Percentiles rank a stretch among this genome's conserved stretches.
phyloP scores from a whole-genome alignment of 2,888 invertebrate genomes.

The Napeogenes inachia region DNA sequence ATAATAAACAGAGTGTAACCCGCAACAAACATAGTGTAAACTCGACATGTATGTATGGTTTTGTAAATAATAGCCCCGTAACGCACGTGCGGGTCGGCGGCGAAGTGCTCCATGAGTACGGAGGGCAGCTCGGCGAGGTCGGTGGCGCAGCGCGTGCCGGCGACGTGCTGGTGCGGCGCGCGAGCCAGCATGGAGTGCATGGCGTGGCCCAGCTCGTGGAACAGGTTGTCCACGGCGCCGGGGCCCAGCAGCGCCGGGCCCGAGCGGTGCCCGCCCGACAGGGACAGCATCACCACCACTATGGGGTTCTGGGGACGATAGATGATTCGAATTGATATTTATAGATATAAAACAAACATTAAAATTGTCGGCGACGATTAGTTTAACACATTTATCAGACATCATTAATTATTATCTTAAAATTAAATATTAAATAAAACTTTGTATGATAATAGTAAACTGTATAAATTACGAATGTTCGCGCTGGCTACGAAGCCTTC shows the following conservation, averaged over 20 bases:
- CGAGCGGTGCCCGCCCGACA: slow-evolving; percentile 83
- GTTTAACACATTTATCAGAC: too few species aligned
- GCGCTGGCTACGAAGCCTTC: too few species aligned
- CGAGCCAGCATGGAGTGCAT: slow-evolving; percentile 99
- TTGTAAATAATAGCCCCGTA: slow-evolving; percentile 11
- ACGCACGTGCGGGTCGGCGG: slow-evolving; percentile 87
- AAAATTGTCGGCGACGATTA: too few species aligned
- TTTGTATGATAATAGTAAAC: too few species aligned
- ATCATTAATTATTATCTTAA: too few species aligned
- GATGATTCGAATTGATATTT: too few species aligned
- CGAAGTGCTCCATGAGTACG: slow-evolving; percentile 99
- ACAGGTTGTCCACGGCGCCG: slow-evolving; percentile 94
- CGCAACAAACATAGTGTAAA: slow-evolving; percentile 48
- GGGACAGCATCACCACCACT: slow-evolving; percentile 94
- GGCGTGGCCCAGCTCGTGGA: slow-evolving; percentile 99
- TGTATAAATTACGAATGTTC: too few species aligned
- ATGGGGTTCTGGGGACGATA: slow-evolving; percentile 82
- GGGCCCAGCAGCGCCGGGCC: slow-evolving; percentile 89
- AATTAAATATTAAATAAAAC: too few species aligned
- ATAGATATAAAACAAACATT: too few species aligned
- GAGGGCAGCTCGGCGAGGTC: slow-evolving; percentile 99
- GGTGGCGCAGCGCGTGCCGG: slow-evolving; percentile 96
- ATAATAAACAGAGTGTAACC: too few species aligned
- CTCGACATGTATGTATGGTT: slow-evolving; percentile 78
- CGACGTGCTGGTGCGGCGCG: slow-evolving; percentile 96